Evolutionary conservation across 2,113 vertebrate genomes (phyloP).

Genomic region (Sminthopsis crassicaudata): DNA sequence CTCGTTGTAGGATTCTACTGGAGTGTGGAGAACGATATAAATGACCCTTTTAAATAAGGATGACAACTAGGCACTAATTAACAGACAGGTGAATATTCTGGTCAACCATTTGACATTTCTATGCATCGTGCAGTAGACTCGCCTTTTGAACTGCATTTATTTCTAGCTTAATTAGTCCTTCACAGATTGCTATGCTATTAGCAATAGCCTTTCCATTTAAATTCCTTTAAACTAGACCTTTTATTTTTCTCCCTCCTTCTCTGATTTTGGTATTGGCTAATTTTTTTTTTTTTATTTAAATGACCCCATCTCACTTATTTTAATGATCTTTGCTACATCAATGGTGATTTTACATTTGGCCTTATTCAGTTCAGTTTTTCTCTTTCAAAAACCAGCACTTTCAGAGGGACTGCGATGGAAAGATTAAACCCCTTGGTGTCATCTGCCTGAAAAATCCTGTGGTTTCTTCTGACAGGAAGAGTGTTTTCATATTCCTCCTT

Average conservation of each 20-base stretch:
- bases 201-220: conserved; percentile 53
- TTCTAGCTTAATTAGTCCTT: conserved; percentile 73
- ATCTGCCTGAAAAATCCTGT: conserved; percentile 75
- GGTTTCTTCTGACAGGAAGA: conserved; percentile 76
- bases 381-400: conserved; percentile 56
- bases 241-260: conserved; percentile 59
- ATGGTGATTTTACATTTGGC: conserved; percentile 71
- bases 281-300: conserved; percentile 41
- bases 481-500: conserved; percentile 77
- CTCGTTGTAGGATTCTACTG: conserved; percentile 37
- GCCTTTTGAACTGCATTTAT: conserved; percentile 60
- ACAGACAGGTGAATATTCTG: conserved; percentile 56
- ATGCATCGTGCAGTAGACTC: conserved; percentile 27
- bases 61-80: conserved; percentile 70
- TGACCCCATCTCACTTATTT: conserved; percentile 57
- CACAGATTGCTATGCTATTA: conserved; percentile 39
- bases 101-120: conserved; percentile 59
- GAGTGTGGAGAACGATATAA: conserved; percentile 29
- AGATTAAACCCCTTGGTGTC: conserved; percentile 75
- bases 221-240: conserved; percentile 58
- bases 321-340: conserved; percentile 55
- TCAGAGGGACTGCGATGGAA: conserved; percentile 69
- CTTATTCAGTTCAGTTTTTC: conserved; percentile 62
- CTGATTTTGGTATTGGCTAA: conserved; percentile 59
- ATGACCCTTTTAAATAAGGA: conserved; percentile 3